Base-by-base conservation (phyloP, 2,797 vertebrate genomes). In the Tangara arthus region DNA sequence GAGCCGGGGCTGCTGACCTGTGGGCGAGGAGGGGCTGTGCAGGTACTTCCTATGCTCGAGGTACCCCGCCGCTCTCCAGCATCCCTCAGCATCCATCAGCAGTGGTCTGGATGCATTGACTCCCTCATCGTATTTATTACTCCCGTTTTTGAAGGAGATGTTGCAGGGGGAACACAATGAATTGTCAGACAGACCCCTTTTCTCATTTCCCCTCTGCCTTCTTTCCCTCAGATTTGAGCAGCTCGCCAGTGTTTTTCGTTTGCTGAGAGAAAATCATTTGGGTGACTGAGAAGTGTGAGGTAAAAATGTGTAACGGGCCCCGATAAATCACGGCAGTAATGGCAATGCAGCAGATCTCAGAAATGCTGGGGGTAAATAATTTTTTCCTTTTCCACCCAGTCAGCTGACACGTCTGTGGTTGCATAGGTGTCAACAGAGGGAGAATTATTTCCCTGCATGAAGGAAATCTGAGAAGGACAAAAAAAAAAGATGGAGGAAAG, bases 341-440 rank as follows among this genome's bases (percentile, higher is more conserved):
- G 32, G 76, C 82, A 78, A 24, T 65, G 82, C 82, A 72, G 84
- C 82, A 78, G 75, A 65, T 59, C 7, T 0, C 41, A 82, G 82
- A 91, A 96, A 79, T 79, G 76, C 76, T 79, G 55, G 85, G 93
- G 82, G 87, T 92, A 93, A 93, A 87, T 84, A 64, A 59, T 75
- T 81, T 95, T 82, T 87, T 63, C 41, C 72, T 83, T 95, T 95
- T 94, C 69, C 34, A 94, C 42, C 35, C 76, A 81, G 75, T 94
- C 87, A 89, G 78, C 71, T 94, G 79, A 93, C 57, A 61, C 0
- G 0, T 72, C 61, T 91, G 69, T 78, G 53, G 81, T 57, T 94
- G 64, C 91, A 87, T 11, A 87, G 92, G 89, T 89, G 82, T 88
- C 82, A 87, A 87, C 50, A 68, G 72, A 50, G 34, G 52, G 34